Evolutionary conservation across 2,888 invertebrate genomes (phyloP), one percentile per base, ranked within the genome.

Genomic region (Chouioia cunea): DNA sequence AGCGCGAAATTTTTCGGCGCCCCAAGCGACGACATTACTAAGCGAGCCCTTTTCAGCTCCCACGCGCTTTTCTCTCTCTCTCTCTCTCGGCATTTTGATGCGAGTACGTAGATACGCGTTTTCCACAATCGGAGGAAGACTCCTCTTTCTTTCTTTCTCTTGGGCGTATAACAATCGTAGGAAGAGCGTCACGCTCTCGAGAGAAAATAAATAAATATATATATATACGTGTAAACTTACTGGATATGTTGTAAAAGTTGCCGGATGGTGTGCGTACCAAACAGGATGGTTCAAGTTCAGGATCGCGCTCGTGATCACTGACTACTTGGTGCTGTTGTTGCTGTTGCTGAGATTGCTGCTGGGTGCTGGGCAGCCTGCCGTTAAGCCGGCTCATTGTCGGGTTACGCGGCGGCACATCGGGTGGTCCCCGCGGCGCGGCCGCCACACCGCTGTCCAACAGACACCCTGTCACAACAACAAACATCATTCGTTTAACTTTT

Each of bases 361-460:
- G 80, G 79, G 82, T 83, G 85, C 92, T 92, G 85, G 93, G 92
- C 87, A 94, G 90, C 86, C 95, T 92, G 86, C 94, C 94, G 90
- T 95, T 95, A 86, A 94, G 90, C 84, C 95, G 92, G 88, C 91
- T 94, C 95, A 95, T 95, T 88, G 94, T 94, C 82, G 94, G 93
- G 88, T 94, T 95, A 84, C 95, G 91, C 78, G 95, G 95, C 86
- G 95, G 95, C 88, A 95, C 94, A 90, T 95, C 95, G 86, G 95
- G 94, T 81, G 92, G 92, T 79, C 84, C 85, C 84, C 85, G 83
- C 81, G 93, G 90, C 87, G 92, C 90, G 85, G 91, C 36, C 36
- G 36, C 36, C 22, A 16, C 50, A 16, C 50, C 90, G 85, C 92
- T 92, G 89, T 94, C 95, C 87, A 95, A 89, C 87, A 94, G 90